These are phyloP conservation scores for Drosophila borealis DNA, from an alignment of 2,888 invertebrate genomes.

Conservation along the genomic window DNA sequence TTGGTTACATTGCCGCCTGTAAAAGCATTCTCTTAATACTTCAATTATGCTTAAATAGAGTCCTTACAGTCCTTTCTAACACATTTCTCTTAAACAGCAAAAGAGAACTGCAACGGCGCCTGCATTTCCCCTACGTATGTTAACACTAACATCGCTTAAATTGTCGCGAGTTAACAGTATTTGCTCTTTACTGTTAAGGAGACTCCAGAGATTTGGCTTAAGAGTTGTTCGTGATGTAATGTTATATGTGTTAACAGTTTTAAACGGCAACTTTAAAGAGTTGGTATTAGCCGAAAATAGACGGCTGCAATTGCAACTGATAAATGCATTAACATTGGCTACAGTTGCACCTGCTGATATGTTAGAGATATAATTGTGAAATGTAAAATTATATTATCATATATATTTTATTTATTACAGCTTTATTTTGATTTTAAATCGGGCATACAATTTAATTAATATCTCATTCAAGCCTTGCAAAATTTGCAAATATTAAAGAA, in stretches of 20 bases:
- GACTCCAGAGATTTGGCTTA: not conserved
- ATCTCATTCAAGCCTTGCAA: too few relatives aligned
- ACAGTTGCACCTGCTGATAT: not conserved
- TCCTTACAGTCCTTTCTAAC: too few relatives aligned
- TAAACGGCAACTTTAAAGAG: not conserved
- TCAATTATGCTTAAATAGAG: too few relatives aligned
- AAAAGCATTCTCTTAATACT: too few relatives aligned
- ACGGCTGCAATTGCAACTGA: not conserved
- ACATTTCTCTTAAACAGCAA: slow-evolving; percentile 20
- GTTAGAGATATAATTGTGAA: too few relatives aligned
- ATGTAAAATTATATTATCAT: too few relatives aligned
- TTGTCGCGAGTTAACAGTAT: slow-evolving; percentile 6
- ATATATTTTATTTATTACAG: too few relatives aligned
- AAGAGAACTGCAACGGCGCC: slow-evolving; percentile 19
- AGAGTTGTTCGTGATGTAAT: not conserved
- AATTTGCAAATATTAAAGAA: too few relatives aligned
- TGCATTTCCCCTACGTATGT: slow-evolving; percentile 23
- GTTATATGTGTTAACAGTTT: not conserved
- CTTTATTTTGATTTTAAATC: too few relatives aligned
- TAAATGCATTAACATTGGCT: not conserved
- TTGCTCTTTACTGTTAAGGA: slow-evolving; percentile 22
- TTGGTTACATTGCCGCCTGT: too few relatives aligned
- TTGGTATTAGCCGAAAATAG: not conserved
- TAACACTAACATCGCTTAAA: not conserved
- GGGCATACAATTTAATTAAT: too few relatives aligned